A percentile compares a stretch with the other conserved stretches of the same genome.
These are phyloP conservation scores for Campoplex capitator DNA, from an alignment of 2,888 invertebrate genomes.

Conservation along the genomic window DNA sequence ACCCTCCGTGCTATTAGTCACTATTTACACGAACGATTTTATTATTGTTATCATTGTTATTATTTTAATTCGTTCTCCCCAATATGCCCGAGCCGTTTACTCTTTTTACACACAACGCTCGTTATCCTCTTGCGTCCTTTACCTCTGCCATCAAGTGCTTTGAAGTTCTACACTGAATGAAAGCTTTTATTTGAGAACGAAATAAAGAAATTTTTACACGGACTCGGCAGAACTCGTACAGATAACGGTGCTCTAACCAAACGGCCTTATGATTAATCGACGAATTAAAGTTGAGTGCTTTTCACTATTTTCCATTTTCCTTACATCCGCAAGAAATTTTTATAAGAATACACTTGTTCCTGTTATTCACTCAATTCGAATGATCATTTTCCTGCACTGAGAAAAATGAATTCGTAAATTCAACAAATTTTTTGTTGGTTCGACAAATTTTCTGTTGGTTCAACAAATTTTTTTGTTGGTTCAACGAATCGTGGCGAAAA, in stretches of 20 bases:
- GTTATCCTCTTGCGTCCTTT: constrained; percentile 7
- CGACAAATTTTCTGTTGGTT: too few species aligned
- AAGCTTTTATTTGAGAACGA: constrained; percentile 2
- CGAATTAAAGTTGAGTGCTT: constrained; percentile 11
- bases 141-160: constrained; percentile 42
- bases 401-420: too few species aligned
- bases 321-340: not conserved
- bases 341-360: not conserved
- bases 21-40: constrained; percentile 60
- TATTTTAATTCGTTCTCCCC: constrained; percentile 57
- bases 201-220: constrained; percentile 51
- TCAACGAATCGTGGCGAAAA: too few species aligned
- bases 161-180: constrained; percentile 20
- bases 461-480: too few species aligned
- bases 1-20: constrained; percentile 60
- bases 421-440: too few species aligned
- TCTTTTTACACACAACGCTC: not conserved
- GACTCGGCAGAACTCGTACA: constrained; percentile 18
- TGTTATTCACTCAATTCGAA: not conserved
- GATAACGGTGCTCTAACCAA: constrained; percentile 21
- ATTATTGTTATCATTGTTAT: constrained; percentile 11
- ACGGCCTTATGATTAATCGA: constrained; percentile 38
- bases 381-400: not conserved
- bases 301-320: not conserved
- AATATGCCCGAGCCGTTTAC: constrained; percentile 6